phyloP scores from a whole-genome alignment of 1,140 invertebrate species.

The Drosophila pruinosa region DNA sequence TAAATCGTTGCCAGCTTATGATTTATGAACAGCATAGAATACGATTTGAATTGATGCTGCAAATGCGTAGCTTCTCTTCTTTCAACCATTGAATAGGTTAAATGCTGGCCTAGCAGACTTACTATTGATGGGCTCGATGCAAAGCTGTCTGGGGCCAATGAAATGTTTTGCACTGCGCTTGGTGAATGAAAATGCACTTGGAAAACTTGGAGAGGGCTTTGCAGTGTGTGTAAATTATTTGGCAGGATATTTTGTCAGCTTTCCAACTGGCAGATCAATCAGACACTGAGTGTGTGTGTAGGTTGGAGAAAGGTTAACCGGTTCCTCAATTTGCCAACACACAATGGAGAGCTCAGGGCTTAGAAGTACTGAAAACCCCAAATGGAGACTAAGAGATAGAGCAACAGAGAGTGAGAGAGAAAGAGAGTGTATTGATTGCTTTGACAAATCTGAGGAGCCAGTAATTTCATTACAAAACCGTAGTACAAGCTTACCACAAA shows the following conservation, averaged over 20 bases:
- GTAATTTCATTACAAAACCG: conserved; percentile 71
- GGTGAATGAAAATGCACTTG: background rate
- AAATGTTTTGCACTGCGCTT: too few species aligned
- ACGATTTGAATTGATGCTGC: too few species aligned
- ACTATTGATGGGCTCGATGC: too few species aligned
- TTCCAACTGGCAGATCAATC: conserved; percentile 11
- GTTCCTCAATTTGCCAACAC: conserved; percentile 18
- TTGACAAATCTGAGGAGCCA: conserved; percentile 71
- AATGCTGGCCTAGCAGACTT: too few species aligned
- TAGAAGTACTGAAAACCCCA: conserved; percentile 1
- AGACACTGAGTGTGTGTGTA: background rate
- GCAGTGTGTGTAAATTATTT: conserved; percentile 8
- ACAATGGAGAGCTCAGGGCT: background rate
- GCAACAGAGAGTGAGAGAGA: background rate
- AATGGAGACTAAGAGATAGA: background rate
- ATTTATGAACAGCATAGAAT: too few species aligned
- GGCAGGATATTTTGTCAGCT: conserved; percentile 6
- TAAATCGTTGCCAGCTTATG: too few species aligned
- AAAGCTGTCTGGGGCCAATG: too few species aligned
- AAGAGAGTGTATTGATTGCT: conserved; percentile 64
- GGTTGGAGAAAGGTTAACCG: conserved; percentile 27
- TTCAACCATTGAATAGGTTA: too few species aligned
- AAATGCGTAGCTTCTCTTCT: too few species aligned
- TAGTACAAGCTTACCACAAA: conserved; percentile 60
- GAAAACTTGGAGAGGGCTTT: background rate